Conservation (phyloP, 2,797 vertebrate species). For the Oryzias dopingdopingensis region DNA sequence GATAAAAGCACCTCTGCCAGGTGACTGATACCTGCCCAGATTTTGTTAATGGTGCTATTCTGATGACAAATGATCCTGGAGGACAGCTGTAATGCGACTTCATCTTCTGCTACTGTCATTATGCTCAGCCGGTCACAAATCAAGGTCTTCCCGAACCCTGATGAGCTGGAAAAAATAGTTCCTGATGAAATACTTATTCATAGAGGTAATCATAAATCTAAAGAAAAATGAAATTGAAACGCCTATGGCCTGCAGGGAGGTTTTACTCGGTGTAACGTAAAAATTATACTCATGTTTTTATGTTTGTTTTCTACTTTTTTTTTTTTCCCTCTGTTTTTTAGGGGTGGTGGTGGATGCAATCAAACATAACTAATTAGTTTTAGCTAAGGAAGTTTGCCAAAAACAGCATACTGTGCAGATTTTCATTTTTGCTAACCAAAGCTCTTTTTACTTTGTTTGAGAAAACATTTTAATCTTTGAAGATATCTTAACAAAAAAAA, state of each 20-base stretch:
- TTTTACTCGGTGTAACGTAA: slow-evolving; percentile 20
- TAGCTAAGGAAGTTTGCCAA: no score
- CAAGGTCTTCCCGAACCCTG: slow-evolving; percentile 51
- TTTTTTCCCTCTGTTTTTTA: no score
- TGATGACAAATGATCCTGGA: slow-evolving; percentile 52
- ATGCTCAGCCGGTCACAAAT: slow-evolving; percentile 63
- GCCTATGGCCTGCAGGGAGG: slow-evolving; percentile 6
- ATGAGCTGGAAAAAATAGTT: slow-evolving; percentile 54
- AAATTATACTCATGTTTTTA: neutral
- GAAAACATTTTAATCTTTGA: no score
- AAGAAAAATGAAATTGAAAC: slow-evolving; percentile 34
- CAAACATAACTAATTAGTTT: no score
- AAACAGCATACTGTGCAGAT: no score
- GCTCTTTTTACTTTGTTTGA: no score
- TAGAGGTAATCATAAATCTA: slow-evolving; percentile 59
- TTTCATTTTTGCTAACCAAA: no score
- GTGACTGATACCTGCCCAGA: slow-evolving; percentile 73
- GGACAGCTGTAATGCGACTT: slow-evolving; percentile 64
- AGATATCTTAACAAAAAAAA: no score
- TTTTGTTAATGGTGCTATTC: slow-evolving; percentile 69
- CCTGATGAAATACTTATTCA: slow-evolving; percentile 65
- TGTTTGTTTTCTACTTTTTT: neutral
- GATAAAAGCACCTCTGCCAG: slow-evolving; percentile 51
- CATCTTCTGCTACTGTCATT: slow-evolving; percentile 66
- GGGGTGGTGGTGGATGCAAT: no score